Conservation (phyloP, 2,888 invertebrate species). For the Lasioglossum calceatum region DNA sequence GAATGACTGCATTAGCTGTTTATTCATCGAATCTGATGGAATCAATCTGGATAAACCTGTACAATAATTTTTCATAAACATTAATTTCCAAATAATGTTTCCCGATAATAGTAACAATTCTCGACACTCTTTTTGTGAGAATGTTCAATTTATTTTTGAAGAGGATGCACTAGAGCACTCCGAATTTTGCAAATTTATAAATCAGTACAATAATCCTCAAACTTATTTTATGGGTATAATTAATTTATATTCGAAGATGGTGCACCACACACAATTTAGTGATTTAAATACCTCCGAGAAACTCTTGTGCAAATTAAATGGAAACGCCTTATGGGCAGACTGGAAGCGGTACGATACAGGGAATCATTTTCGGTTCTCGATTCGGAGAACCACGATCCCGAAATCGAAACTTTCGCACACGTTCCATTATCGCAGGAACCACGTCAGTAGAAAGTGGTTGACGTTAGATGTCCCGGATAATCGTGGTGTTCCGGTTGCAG, state of each 20-base stretch:
- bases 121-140: neutral
- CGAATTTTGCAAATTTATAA: too few species aligned
- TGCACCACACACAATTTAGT: neutral
- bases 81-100: too few species aligned
- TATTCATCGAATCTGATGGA: neutral
- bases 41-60: neutral
- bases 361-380: neutral
- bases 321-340: neutral
- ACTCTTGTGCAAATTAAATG: neutral
- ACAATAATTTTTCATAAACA: neutral
- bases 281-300: neutral
- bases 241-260: neutral
- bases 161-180: too few species aligned
- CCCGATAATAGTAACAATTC: neutral
- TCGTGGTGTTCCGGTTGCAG: constrained; percentile 71
- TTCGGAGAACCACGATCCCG: constrained; percentile 1
- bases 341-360: neutral
- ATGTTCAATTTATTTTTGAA: neutral
- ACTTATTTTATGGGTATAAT: too few species aligned
- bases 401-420: constrained; percentile 34
- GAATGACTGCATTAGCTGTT: neutral
- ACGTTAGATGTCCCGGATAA: constrained; percentile 70
- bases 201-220: too few species aligned
- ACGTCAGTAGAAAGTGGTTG: constrained; percentile 68
- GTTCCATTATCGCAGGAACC: constrained; percentile 61